These are phyloP conservation scores for Illadopsis cleaveri DNA, from an alignment of 2,113 vertebrate species.

Conservation along the genomic window DNA sequence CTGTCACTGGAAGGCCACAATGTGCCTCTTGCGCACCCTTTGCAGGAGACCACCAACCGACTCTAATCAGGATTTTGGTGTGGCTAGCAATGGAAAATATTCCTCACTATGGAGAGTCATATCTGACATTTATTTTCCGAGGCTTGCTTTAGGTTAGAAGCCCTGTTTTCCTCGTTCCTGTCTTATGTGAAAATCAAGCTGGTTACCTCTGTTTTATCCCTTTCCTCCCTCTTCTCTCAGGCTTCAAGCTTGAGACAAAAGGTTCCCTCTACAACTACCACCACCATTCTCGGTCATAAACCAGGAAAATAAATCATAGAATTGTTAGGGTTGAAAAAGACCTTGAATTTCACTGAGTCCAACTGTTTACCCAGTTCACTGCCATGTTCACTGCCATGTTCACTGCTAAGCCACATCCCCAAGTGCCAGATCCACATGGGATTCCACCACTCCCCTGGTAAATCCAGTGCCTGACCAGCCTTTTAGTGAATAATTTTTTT, in stretches of 20 bases:
- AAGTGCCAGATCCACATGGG: background rate
- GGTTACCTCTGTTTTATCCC: rapidly evolving
- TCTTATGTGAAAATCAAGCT: background rate
- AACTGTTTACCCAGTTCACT: background rate
- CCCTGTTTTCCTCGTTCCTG: background rate
- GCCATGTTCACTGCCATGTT: rapidly evolving
- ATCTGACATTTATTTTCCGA: background rate
- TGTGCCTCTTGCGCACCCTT: background rate
- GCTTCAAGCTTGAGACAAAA: background rate
- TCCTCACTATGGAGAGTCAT: background rate
- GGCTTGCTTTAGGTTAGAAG: background rate
- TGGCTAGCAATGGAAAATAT: background rate
- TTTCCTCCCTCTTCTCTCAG: background rate
- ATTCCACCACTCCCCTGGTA: background rate
- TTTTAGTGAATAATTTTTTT: background rate
- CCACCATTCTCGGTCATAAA: background rate
- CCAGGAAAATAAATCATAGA: background rate
- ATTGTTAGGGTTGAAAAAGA: rapidly evolving
- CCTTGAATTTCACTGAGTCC: background rate
- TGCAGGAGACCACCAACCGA: background rate
- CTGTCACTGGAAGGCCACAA: background rate
- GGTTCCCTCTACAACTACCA: background rate
- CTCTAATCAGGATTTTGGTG: background rate
- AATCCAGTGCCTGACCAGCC: background rate
- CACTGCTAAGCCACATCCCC: background rate